Base-by-base conservation (phyloP, 1,140 invertebrate species). In the Colletes latitarsis region DNA sequence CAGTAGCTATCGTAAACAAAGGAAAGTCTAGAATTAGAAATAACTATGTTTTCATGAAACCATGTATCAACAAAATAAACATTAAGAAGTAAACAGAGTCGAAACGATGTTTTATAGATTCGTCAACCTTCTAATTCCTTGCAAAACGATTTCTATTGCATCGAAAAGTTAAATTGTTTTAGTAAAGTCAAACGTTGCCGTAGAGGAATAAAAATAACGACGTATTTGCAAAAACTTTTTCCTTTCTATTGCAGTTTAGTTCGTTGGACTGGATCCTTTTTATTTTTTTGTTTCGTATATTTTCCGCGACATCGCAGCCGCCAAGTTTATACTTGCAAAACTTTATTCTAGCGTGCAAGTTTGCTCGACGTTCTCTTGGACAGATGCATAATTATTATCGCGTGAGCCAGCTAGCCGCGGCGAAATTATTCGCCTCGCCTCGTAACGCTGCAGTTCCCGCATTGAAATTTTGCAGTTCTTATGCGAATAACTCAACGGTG, bases 351-450 rank as follows among this genome's bases (percentile, higher is more conserved):
- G 75, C 55, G 71, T 79, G 43, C 55, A 68, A 85, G 68, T 77
- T 84, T 62, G 55, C 46, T 60, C 68, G 46, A 71, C 67, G 52
- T 69, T 12, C 19, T 14, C 72, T 74, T 64, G 78, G 70, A 82
- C 79, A 80, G 62, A 68, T 43, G 78, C 63, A 74, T 85, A 85
- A 84, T 85, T 76, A 85, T 85, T 84, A 84, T 78, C 74, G 55
- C 41, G 82, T 57, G 82, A 84, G 81, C 81, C 82, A 77, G 77
- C 82, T 57, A 46, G 39, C 58, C 60, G 72, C 58, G n/a, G 70
- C 6, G 66, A 84, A 85, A 81, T 85, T 84, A 82, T 80, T 80
- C 78, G 57, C 57, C 78, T 70, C 67, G 68, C 46, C 21, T 30
- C 77, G 62, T 72, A 84, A 75, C 72, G 57, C 49, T 43, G 73